A percentile compares a stretch with the other conserved stretches of the same genome.
Conservation (phyloP, 2,113 vertebrate species). For the Noturus placidus region DNA sequence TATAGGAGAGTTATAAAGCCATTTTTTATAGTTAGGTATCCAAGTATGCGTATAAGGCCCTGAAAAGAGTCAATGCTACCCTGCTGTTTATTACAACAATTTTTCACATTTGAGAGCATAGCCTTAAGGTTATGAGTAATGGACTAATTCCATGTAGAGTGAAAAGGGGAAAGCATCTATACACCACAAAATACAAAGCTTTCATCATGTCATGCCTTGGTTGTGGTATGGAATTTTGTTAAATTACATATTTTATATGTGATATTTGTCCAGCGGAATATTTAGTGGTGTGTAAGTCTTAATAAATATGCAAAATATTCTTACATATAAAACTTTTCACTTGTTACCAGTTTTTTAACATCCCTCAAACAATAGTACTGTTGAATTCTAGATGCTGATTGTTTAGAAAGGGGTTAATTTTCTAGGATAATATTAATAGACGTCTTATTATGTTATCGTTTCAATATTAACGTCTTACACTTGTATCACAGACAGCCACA, state of each 20-base stretch:
- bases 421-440: background rate
- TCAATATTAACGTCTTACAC: background rate
- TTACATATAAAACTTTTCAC: background rate
- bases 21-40: background rate
- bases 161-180: background rate
- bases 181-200: background rate
- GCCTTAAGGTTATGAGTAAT: background rate
- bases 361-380: background rate
- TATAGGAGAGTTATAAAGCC: background rate
- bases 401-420: background rate
- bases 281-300: background rate
- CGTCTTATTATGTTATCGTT: background rate
- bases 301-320: background rate
- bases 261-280: background rate
- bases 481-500: background rate
- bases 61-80: background rate
- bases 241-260: background rate
- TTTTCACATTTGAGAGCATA: background rate
- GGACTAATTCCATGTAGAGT: background rate
- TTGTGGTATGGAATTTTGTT: background rate
- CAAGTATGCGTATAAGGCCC: background rate
- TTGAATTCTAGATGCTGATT: background rate
- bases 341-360: background rate
- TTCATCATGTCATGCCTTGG: background rate
- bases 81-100: conserved; percentile 23